Base-by-base conservation (phyloP, 2,797 vertebrate genomes). In the Centroberyx gerrardi region DNA sequence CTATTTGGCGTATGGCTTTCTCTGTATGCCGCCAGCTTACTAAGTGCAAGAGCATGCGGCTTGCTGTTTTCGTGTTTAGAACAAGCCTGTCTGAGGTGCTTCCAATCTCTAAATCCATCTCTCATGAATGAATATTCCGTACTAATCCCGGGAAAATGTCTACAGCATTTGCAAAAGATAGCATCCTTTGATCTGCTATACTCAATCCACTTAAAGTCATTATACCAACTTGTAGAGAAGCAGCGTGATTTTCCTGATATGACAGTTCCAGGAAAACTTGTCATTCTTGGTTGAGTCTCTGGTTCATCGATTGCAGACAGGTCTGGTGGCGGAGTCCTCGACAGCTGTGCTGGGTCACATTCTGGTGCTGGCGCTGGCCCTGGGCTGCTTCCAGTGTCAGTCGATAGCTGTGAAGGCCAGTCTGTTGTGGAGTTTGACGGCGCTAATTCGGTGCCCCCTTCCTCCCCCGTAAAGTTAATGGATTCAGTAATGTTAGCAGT, bases 101-200 rank as follows among this genome's bases (percentile, higher is more conserved):
- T 69, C 27, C 58, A 62, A 42, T 76, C 29, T 54, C 18, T 60
- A n/a, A 48, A 82, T 31, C 60, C 46, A 62, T 22, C 56, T 68
- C 4, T 54, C n/a, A 22, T 29, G 18, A 55, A 68, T 53, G 9
- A 62, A 15, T 44, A 14, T 10, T 68, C 51, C 31, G 8, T 62
- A 4, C 22, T 40, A 38, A 22, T 33, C 15, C 33, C 31, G 44
- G 62, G 33, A 54, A 78, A 61, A 72, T 62, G 40, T 17, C 69
- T 40, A 49, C 29, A 68, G 10, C 13, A 8, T 49, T 46, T 68
- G 13, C 29, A 68, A 68, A 49, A 67, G 14, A 55, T 12, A 27
- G 7, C 42, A 53, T 40, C 54, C 15, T 18, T 72, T 33, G 18
- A 8, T 33, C 14, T n/a, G 46, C 44, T 67, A 44, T 63, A 56